Evolutionary conservation across 2,888 invertebrate genomes (phyloP), one percentile per base, ranked within the genome.

Genomic region (Byasa hedistus): DNA sequence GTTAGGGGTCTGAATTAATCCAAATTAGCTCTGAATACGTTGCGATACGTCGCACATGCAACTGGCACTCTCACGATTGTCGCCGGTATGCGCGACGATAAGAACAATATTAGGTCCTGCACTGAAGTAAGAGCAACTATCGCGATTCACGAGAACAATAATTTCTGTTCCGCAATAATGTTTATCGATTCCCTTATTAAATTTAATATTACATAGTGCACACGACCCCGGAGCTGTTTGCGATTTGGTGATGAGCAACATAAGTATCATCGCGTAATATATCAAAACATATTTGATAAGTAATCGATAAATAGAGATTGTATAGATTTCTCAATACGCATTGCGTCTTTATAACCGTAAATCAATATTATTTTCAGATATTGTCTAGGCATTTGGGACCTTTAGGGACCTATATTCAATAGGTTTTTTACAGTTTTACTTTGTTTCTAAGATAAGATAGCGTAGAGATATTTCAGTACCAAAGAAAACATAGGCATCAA

Each of bases 141-240:
- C 91, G 87, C 83, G 91, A 91, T 91, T 80, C 91, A 91, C 91
- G 91, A 90, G 80, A 77, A 80, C 87, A 85, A 91, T 91, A 89
- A 89, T 85, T 89, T 84, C 83, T 84, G 81, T 80, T 78, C 79
- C 75, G 80, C 81, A 81, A 84, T 89, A 87, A 85, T 84, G 77
- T 83, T 89, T 90, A 90, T 90, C 91, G 89, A 87, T 87, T 84
- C 77, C 78, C 84, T 84, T 87, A 87, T 89, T 87, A 87, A 84
- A 86, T 85, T 85, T 85, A 82, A 85, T 86, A 84, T 81, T 80
- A 79, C 72, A 74, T 69, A 56, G 65, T 68, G 71, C 70, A 75
- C 72, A 74, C 75, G 75, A 71, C 68, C 73, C 62, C 52, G 62
- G 60, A 55, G 21, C 22, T 22, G 1, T 1, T 8, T 52, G 1